phyloP scores from a whole-genome alignment of 2,113 vertebrate genomes.

The Illadopsis cleaveri region DNA sequence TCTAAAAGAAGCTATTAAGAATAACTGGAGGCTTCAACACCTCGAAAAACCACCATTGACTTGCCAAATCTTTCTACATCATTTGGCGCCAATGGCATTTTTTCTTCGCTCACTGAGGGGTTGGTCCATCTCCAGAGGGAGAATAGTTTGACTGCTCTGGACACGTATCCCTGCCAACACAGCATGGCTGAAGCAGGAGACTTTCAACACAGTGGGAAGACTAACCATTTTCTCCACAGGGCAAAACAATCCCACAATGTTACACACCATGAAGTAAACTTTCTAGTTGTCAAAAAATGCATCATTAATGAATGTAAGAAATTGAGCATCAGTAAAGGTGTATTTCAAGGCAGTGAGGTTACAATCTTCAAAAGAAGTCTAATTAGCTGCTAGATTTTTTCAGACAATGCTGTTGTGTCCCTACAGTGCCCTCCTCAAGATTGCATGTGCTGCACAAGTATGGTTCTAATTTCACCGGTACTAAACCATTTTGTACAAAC shows the following conservation, averaged over 20 bases:
- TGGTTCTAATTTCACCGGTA: not conserved
- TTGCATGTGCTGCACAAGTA: not conserved
- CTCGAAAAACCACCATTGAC: not conserved
- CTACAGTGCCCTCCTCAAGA: not conserved
- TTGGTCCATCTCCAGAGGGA: constrained; percentile 42
- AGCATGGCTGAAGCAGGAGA: constrained; percentile 15
- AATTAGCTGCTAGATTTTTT: not conserved
- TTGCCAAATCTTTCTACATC: not conserved
- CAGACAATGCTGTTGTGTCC: not conserved
- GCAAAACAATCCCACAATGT: not conserved
- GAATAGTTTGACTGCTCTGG: constrained; percentile 38
- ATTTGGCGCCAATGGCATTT: not conserved
- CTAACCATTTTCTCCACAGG: not conserved
- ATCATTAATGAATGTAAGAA: not conserved
- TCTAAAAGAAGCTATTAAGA: not conserved
- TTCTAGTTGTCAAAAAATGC: not conserved
- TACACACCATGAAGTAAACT: not conserved
- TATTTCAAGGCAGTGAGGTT: not conserved
- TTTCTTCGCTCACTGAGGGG: not conserved
- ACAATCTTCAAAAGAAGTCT: not conserved
- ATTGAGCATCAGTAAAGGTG: not conserved
- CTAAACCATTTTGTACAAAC: not conserved
- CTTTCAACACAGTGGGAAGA: not conserved
- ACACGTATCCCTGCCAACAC: not conserved
- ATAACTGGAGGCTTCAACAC: not conserved